These are phyloP conservation scores for Puntigrus tetrazona DNA, from an alignment of 2,113 vertebrate species.

Conservation along the genomic window DNA sequence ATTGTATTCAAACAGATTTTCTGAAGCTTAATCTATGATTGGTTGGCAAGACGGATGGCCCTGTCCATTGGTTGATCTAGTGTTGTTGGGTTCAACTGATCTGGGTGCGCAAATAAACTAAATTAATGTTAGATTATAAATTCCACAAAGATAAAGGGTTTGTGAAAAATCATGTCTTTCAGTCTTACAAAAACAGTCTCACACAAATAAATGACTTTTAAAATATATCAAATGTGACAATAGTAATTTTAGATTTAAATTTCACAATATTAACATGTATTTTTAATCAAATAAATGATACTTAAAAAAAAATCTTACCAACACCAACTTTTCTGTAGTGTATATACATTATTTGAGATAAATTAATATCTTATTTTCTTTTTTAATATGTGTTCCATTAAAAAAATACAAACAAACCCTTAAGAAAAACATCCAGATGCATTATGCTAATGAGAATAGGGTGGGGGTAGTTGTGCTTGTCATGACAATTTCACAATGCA, in stretches of 20 bases:
- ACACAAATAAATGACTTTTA: neutral
- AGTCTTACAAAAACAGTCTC: no score
- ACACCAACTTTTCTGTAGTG: neutral
- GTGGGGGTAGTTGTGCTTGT: neutral
- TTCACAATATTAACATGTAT: neutral
- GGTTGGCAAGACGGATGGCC: neutral
- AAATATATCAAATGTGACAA: no score
- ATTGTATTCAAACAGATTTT: neutral
- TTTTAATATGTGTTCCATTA: neutral
- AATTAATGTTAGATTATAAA: no score
- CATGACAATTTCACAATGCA: neutral
- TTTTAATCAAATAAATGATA: neutral
- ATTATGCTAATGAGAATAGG: conserved; percentile 9
- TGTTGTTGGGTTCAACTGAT: neutral
- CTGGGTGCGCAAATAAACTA: neutral
- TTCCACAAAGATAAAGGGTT: no score
- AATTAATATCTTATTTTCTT: neutral
- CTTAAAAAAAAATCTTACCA: neutral
- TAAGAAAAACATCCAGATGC: conserved; percentile 20
- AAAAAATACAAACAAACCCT: conserved; percentile 16
- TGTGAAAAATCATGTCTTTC: neutral
- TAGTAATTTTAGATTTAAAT: no score
- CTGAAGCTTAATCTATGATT: neutral
- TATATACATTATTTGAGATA: neutral
- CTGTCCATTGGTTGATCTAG: neutral